Conservation (phyloP, 2,113 vertebrate species). For the Corvus hawaiiensis region DNA sequence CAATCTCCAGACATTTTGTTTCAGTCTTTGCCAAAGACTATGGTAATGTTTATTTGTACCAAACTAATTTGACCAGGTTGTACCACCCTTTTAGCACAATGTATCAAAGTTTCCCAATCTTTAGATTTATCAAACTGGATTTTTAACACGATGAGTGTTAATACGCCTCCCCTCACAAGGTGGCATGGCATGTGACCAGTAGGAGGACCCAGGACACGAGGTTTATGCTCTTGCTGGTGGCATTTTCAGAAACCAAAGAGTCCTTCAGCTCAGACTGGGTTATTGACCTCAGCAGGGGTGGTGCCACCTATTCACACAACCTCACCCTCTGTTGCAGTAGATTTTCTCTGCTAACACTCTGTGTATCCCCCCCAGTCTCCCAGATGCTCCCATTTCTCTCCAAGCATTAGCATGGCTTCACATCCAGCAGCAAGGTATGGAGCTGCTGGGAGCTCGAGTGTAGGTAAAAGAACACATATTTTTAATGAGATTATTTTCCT, state of each 20-base stretch:
- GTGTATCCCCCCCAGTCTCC: background rate
- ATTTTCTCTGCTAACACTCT: background rate
- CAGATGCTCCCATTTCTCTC: background rate
- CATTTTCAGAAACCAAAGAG: background rate
- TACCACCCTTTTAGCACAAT: fast-evolving
- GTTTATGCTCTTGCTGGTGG: background rate
- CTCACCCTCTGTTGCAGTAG: fast-evolving
- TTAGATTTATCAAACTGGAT: background rate
- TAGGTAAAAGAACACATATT: background rate
- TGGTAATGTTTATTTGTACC: background rate
- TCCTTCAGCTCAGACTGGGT: background rate
- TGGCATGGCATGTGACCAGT: background rate
- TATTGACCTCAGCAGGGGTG: background rate
- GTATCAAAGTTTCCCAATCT: background rate
- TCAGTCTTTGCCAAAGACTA: background rate
- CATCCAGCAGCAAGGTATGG: background rate
- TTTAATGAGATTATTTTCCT: background rate
- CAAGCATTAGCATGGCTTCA: background rate
- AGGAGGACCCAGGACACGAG: background rate
- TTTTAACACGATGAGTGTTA: background rate
- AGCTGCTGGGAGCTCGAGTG: background rate
- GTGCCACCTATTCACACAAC: background rate
- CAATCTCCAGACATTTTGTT: background rate
- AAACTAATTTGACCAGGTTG: background rate
- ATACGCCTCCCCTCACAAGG: background rate